Evolutionary conservation across 2,888 invertebrate species (phyloP).

Genomic region (Leucoptera coffeella): DNA sequence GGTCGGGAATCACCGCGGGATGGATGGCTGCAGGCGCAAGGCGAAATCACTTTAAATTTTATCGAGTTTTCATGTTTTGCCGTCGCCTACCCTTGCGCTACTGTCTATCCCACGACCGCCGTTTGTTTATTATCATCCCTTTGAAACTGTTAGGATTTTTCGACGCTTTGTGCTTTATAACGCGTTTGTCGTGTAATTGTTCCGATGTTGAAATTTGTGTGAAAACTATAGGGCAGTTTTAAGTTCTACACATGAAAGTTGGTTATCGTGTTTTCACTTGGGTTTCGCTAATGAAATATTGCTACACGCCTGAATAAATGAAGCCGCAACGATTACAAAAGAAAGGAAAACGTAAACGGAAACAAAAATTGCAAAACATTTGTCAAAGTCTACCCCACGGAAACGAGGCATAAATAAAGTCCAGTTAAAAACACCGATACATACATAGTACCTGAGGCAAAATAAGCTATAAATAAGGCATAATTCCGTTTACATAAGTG

Average conservation of each 20-base stretch:
- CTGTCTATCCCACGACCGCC: neutral
- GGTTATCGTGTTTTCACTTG: too few species aligned
- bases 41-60: slow-evolving; percentile 37
- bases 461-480: slow-evolving; percentile 30
- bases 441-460: slow-evolving; percentile 31
- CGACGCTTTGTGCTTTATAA: too few species aligned
- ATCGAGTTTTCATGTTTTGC: slow-evolving; percentile 39
- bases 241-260: too few species aligned
- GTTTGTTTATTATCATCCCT: neutral
- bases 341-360: slow-evolving; percentile 16
- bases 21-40: slow-evolving; percentile 21
- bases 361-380: slow-evolving; percentile 38
- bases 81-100: slow-evolving; percentile 8
- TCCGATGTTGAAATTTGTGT: too few species aligned
- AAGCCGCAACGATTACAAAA: slow-evolving; percentile 2
- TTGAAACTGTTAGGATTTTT: too few species aligned
- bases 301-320: too few species aligned
- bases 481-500: slow-evolving; percentile 3
- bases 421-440: slow-evolving; percentile 28
- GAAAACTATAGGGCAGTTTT: too few species aligned
- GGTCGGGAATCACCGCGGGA: too few species aligned
- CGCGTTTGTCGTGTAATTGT: too few species aligned
- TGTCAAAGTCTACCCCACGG: slow-evolving; percentile 43
- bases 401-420: slow-evolving; percentile 47
- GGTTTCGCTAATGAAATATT: too few species aligned